A percentile compares a stretch with the other conserved stretches of the same genome.
phyloP scores from a whole-genome alignment of 2,113 vertebrate genomes.

The Bubo blakistoni region DNA sequence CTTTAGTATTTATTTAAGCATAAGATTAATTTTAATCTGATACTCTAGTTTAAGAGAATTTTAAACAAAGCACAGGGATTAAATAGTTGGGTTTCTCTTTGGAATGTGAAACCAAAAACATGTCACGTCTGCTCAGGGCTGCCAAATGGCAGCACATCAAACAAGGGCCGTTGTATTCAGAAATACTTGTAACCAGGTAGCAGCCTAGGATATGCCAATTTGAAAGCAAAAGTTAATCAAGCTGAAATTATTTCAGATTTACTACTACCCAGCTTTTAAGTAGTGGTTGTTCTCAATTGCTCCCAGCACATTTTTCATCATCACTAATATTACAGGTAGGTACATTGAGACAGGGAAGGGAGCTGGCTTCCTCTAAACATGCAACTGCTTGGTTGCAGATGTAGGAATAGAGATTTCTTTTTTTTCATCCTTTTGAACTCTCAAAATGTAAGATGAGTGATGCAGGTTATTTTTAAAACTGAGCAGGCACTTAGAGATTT shows the following conservation, averaged over 20 bases:
- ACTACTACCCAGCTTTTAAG: background rate
- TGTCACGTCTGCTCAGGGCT: background rate
- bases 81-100: background rate
- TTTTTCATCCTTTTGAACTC: background rate
- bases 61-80: constrained; percentile 11
- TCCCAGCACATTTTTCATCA: background rate
- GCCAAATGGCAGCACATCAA: constrained; percentile 25
- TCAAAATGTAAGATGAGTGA: background rate
- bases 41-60: constrained; percentile 13
- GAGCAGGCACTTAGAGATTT: background rate
- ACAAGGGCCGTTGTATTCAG: background rate
- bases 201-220: background rate
- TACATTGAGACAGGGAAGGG: background rate
- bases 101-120: constrained; percentile 39
- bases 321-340: background rate
- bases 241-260: background rate
- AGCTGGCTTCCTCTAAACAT: background rate
- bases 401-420: background rate
- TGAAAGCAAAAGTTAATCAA: background rate
- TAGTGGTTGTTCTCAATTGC: background rate
- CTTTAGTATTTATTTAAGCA: constrained; percentile 3
- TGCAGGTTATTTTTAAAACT: constrained; percentile 22
- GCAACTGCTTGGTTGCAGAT: background rate
- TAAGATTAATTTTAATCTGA: constrained; percentile 6
- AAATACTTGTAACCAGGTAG: background rate